Evolutionary conservation across 2,113 vertebrate genomes (phyloP).

Genomic region (Dendropsophus ebraccatus): DNA sequence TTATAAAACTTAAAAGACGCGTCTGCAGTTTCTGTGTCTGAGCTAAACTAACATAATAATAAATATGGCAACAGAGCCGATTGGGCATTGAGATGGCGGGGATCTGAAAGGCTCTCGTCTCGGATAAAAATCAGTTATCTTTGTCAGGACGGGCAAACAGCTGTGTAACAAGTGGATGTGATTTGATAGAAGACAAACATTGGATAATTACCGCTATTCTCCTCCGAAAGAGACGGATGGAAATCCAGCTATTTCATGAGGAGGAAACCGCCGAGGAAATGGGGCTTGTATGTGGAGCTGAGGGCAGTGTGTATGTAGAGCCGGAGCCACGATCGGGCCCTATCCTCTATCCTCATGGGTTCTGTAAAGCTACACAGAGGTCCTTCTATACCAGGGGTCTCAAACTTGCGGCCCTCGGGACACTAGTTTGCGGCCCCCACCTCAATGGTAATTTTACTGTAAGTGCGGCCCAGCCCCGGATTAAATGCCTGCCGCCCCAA

Average conservation of each 20-base stretch:
- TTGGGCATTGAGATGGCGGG: neutral
- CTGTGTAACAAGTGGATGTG: neutral
- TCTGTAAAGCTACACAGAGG: neutral
- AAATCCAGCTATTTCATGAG: conserved; percentile 7
- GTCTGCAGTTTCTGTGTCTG: conserved; percentile 25
- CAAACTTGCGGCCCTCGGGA: too few relatives aligned
- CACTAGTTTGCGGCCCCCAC: too few relatives aligned
- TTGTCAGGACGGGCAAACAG: conserved; percentile 27
- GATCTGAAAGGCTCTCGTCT: neutral
- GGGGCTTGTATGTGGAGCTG: neutral
- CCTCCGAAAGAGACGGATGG: neutral
- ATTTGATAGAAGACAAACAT: conserved; percentile 21
- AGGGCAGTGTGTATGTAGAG: neutral
- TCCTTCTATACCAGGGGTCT: too few relatives aligned
- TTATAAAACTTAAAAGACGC: conserved; percentile 42
- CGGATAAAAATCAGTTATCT: conserved; percentile 34
- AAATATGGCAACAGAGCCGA: neutral
- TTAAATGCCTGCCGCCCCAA: too few relatives aligned
- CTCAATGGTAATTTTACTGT: too few relatives aligned
- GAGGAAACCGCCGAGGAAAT: neutral
- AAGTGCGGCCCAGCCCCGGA: too few relatives aligned
- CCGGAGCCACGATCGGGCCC: too few relatives aligned
- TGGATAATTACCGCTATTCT: conserved; percentile 7
- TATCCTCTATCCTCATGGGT: neutral
- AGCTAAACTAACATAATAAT: conserved; percentile 26